Base-by-base conservation (phyloP, 2,888 invertebrate species). In the Cheilosia grossa region DNA sequence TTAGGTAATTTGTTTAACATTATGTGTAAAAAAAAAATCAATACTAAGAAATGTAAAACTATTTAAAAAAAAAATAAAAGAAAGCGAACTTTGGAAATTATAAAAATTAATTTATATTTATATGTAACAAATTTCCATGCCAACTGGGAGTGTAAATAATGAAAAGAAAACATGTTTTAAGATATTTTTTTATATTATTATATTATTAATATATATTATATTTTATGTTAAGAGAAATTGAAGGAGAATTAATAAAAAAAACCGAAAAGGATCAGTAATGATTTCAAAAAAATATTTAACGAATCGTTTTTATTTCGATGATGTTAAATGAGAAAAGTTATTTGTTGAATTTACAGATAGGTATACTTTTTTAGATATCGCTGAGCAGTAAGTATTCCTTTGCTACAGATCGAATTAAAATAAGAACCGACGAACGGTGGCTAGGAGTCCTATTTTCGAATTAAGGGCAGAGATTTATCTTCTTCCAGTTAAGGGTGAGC, bases 121-220 rank as follows among this genome's bases (percentile, higher is more conserved):
- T 27, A 67, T 64, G 51, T 79, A 78, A 69, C 69, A 74, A 69
- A 51, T 24, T 37, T 73, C 73, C 51, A 58, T 83, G 79, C 64
- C 78, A 82, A 82, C 67, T 83, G 79, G 79, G 69, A 79, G 74
- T 83, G 83, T 83, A 83, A 58, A 79, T 83, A 83, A 53, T 79
- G 67, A 56, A 44, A 17, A 70, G n/a, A 64, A 58, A 40, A 83
- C 70, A 70, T 59, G 15, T 56, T 44, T 75, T 70, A 79, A 79
- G 79, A 64, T 69, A 42, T 61, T 75, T 66, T 82, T 82, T 61
- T 82, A 72, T 78, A 82, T 56, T 64, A 78, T 83, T 64, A 40
- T 69, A 69, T 74, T 69, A 74, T 83, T 79, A 83, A 79, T 83
- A 83, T 78, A 78, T 73, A 63, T 67, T 73, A 63, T 73, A 73